Conservation (phyloP, 2,888 invertebrate genomes). For the Chrysotoxum bicinctum region DNA sequence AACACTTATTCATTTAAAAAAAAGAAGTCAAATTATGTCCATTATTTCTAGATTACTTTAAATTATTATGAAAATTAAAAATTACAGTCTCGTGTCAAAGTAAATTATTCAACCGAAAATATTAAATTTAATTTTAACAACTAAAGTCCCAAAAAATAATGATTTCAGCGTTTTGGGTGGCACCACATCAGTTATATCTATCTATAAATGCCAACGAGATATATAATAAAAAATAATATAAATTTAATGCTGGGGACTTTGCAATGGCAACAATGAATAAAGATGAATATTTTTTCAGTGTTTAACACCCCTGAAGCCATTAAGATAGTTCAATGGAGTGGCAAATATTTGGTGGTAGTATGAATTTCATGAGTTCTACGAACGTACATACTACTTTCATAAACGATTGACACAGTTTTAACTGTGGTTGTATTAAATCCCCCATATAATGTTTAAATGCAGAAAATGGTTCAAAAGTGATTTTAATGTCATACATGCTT, state of each 20-base stretch:
- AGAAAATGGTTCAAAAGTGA: neutral
- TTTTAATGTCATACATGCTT: neutral
- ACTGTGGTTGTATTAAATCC: neutral
- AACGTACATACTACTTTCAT: slow-evolving; percentile 1
- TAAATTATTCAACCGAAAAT: too few species aligned
- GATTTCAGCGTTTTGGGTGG: neutral
- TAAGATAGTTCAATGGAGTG: slow-evolving; percentile 70
- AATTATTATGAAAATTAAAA: too few species aligned
- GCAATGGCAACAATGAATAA: slow-evolving; percentile 5
- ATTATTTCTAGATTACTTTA: too few species aligned
- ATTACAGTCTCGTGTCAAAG: too few species aligned
- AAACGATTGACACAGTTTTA: slow-evolving; percentile 43
- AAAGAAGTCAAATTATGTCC: too few species aligned
- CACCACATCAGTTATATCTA: neutral
- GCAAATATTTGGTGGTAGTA: slow-evolving; percentile 50
- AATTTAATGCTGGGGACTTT: neutral
- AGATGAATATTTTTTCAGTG: slow-evolving; percentile 47
- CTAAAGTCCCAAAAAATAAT: too few species aligned
- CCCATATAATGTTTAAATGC: neutral
- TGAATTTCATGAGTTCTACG: neutral
- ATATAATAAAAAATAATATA: neutral
- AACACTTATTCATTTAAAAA: too few species aligned
- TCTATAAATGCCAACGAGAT: neutral
- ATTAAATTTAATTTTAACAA: too few species aligned
- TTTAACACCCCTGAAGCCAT: slow-evolving; percentile 68